Conservation (phyloP, 1,140 invertebrate species). For the Pollicipes pollicipes region DNA sequence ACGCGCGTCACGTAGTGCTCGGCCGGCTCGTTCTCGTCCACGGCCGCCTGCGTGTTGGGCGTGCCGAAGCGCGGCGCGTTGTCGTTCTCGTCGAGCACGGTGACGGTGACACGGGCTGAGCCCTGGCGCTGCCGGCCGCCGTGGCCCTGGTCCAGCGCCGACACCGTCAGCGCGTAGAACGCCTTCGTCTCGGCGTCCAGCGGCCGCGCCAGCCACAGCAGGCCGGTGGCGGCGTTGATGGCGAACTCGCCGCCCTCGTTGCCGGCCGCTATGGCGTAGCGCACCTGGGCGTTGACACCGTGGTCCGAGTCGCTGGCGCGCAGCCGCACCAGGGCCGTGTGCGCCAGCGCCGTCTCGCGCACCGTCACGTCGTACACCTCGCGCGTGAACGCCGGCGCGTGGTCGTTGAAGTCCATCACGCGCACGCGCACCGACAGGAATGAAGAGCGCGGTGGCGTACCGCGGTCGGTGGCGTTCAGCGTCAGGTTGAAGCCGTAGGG, state of each 20-base stretch:
- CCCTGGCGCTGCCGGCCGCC: conserved; percentile 62
- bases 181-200: conserved; percentile 72
- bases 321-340: conserved; percentile 67
- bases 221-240: conserved; percentile 69
- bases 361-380: conserved; percentile 74
- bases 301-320: conserved; percentile 69
- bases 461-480: conserved; percentile 61
- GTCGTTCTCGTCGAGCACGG: conserved; percentile 74
- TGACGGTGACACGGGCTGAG: conserved; percentile 73
- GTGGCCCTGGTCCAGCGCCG: conserved; percentile 73
- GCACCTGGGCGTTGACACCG: conserved; percentile 61
- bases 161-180: conserved; percentile 76
- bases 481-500: conserved; percentile 70
- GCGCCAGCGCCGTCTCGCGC: conserved; percentile 67
- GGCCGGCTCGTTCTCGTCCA: conserved; percentile 69
- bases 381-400: conserved; percentile 68
- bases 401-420: conserved; percentile 64
- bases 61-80: conserved; percentile 74
- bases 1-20: conserved; percentile 65
- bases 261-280: conserved; percentile 74
- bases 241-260: conserved; percentile 75
- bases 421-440: conserved; percentile 55
- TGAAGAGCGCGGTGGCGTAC: conserved; percentile 49
- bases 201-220: conserved; percentile 61
- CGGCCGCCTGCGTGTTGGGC: conserved; percentile 29